Conservation (phyloP, 1,140 invertebrate species). For the Parasteatoda tepidariorum region DNA sequence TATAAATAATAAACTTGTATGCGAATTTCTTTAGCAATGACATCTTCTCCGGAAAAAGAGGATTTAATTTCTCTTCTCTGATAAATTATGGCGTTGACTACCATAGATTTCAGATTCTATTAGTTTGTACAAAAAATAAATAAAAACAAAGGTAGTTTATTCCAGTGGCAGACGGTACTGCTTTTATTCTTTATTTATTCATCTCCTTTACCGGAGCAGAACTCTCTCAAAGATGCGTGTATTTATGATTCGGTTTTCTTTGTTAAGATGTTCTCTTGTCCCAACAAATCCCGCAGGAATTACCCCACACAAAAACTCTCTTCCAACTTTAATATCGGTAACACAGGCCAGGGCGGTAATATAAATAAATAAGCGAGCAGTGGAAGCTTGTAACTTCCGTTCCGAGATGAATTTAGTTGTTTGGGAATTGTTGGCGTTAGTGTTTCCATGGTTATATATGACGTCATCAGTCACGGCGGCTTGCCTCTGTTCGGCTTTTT, state of each 20-base stretch:
- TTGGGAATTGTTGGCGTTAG: slow-evolving; percentile 47
- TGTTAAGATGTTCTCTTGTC: background rate
- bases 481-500: slow-evolving; percentile 1
- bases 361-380: slow-evolving; percentile 45
- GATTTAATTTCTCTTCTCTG: too few species aligned
- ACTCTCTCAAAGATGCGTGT: background rate
- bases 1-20: too few species aligned
- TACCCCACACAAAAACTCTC: slow-evolving; percentile 16
- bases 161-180: too few species aligned
- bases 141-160: too few species aligned
- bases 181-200: slow-evolving; percentile 26
- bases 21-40: too few species aligned
- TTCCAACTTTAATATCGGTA: slow-evolving; percentile 50
- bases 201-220: slow-evolving; percentile 8
- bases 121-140: too few species aligned
- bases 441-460: slow-evolving; percentile 54
- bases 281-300: slow-evolving; percentile 36
- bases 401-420: slow-evolving; percentile 25
- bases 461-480: slow-evolving; percentile 51
- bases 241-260: slow-evolving; percentile 23
- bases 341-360: slow-evolving; percentile 6
- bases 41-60: too few species aligned
- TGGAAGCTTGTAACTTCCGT: background rate
- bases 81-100: too few species aligned
- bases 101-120: too few species aligned